A percentile compares a stretch with the other conserved stretches of the same genome.
Evolutionary conservation across 2,888 invertebrate genomes (phyloP).

Genomic region (Slavum lentiscoides): DNA sequence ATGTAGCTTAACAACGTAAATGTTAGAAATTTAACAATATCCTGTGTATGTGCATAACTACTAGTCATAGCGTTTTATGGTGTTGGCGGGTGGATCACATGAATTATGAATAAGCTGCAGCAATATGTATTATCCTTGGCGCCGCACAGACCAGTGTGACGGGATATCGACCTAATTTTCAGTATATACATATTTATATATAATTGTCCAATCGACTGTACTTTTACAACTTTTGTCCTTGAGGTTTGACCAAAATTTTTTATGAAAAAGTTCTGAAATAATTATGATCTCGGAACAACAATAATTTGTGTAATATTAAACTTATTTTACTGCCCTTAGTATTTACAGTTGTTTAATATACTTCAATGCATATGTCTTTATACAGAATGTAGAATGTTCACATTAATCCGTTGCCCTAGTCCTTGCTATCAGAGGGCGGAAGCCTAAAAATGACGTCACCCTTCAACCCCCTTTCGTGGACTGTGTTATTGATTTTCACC

Average conservation of each 20-base stretch:
- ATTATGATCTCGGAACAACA: neutral
- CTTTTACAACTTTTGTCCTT: constrained; percentile 17
- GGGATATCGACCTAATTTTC: constrained; percentile 29
- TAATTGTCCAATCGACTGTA: neutral
- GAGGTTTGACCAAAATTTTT: constrained; percentile 6
- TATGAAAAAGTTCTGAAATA: neutral
- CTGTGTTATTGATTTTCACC: constrained; percentile 47
- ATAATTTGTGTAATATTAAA: constrained; percentile 8
- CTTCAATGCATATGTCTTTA: constrained; percentile 10
- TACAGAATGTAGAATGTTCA: constrained; percentile 23
- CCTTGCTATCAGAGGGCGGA: constrained; percentile 30
- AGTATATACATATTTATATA: neutral
- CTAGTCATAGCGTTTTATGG: neutral
- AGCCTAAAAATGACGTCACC: constrained; percentile 46
- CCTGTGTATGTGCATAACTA: neutral
- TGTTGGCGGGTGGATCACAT: neutral
- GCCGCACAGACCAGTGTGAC: constrained; percentile 38
- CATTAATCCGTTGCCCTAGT: constrained; percentile 48
- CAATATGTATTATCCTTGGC: constrained; percentile 22
- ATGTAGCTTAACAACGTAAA: neutral
- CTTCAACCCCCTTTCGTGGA: constrained; percentile 14
- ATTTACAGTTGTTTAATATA: constrained; percentile 10
- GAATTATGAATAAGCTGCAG: neutral
- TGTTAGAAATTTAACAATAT: constrained; percentile 7
- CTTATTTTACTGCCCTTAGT: constrained; percentile 8